phyloP scores from a whole-genome alignment of 2,888 invertebrate species.

The Sesia apiformis region DNA sequence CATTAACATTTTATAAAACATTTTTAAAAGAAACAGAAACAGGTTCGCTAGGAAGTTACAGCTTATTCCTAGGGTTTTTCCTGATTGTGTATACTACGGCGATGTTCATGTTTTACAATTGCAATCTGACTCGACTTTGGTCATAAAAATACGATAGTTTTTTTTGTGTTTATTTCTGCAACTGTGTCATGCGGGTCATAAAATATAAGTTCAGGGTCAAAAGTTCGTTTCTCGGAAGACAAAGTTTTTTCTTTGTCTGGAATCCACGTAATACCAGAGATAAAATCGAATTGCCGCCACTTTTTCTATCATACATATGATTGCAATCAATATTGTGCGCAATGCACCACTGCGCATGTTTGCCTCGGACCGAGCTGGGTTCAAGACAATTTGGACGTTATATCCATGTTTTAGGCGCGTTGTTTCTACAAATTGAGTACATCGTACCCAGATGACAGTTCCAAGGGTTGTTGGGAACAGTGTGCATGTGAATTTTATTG shows the following conservation, averaged over 20 bases:
- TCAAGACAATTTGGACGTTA: background rate
- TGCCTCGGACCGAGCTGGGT: conserved; percentile 22
- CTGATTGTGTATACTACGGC: too few relatives aligned
- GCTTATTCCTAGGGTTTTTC: too few relatives aligned
- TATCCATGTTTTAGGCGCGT: background rate
- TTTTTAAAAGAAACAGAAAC: too few relatives aligned
- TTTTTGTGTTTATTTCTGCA: too few relatives aligned
- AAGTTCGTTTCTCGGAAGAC: background rate
- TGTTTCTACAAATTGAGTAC: background rate
- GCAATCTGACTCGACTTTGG: too few relatives aligned
- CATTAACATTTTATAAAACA: too few relatives aligned
- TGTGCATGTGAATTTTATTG: conserved; percentile 44
- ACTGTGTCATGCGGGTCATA: too few relatives aligned
- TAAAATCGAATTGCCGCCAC: conserved; percentile 55
- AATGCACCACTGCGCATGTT: conserved; percentile 68
- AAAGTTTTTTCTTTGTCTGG: background rate
- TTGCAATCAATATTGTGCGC: conserved; percentile 69
- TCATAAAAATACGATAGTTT: too few relatives aligned
- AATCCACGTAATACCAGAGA: conserved; percentile 9
- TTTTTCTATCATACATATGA: conserved; percentile 51
- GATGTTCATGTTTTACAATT: too few relatives aligned
- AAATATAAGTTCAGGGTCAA: too few relatives aligned
- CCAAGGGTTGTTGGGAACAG: conserved; percentile 40
- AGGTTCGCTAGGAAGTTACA: too few relatives aligned
- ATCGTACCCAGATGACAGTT: conserved; percentile 51